Evolutionary conservation across 1,140 invertebrate genomes (phyloP).

Genomic region (Aplysia californica): DNA sequence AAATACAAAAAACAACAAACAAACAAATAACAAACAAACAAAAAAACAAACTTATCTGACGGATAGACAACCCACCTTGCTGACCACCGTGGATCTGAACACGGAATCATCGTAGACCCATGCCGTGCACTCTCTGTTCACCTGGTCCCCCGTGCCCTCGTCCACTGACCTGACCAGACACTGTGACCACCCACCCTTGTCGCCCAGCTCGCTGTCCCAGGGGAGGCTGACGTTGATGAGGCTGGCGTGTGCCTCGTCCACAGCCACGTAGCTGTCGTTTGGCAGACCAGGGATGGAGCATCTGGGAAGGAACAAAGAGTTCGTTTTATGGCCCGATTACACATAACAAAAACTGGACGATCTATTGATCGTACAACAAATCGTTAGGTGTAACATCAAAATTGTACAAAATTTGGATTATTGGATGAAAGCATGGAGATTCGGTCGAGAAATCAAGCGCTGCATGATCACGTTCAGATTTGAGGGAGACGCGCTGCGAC

Average conservation of each 20-base stretch:
- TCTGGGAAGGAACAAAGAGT: background rate
- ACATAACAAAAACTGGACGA: no score
- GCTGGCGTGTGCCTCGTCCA: slow-evolving; percentile 10
- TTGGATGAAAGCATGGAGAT: no score
- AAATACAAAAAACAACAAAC: background rate
- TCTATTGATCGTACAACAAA: no score
- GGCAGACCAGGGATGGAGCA: slow-evolving; percentile 18
- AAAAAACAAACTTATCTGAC: no score
- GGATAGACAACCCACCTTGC: slow-evolving; percentile 13
- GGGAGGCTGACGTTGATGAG: slow-evolving; percentile 26
- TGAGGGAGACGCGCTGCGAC: no score
- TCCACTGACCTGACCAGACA: slow-evolving; percentile 17
- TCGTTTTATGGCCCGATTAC: no score
- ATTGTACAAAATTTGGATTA: no score
- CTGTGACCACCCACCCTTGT: slow-evolving; percentile 14
- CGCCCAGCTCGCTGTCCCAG: background rate
- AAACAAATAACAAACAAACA: no score
- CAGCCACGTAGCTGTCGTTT: slow-evolving; percentile 16
- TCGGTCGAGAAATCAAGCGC: no score
- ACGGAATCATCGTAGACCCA: slow-evolving; percentile 28
- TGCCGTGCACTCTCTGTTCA: background rate
- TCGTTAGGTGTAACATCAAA: no score
- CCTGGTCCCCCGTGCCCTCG: background rate
- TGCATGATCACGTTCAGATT: no score
- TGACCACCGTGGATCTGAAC: slow-evolving; percentile 20